Conservation (phyloP, 2,113 vertebrate genomes). For the Hippopotamus amphibius region DNA sequence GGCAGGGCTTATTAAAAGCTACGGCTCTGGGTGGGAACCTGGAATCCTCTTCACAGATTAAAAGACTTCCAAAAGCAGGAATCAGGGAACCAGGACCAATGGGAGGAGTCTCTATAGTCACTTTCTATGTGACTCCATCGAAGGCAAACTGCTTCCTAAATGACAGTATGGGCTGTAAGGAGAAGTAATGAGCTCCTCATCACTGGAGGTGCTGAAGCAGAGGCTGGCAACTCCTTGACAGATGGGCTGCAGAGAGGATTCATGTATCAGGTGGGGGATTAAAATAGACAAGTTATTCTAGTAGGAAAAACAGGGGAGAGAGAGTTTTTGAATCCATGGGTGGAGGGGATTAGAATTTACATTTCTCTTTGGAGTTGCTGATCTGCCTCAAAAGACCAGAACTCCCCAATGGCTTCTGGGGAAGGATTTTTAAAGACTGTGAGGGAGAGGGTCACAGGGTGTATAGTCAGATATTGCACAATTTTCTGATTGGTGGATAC, state of each 20-base stretch:
- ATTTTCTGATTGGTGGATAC: not conserved
- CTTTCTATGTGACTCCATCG: not conserved
- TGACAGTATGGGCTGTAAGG: not conserved
- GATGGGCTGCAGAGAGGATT: not conserved
- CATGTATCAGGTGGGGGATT: not conserved
- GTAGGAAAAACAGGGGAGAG: not conserved
- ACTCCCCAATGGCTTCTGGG: too few relatives aligned
- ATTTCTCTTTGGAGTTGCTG: not conserved
- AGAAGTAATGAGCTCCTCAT: not conserved
- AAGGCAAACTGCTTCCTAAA: not conserved
- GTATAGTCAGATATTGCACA: too few relatives aligned
- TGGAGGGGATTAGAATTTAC: not conserved
- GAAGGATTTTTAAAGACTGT: too few relatives aligned
- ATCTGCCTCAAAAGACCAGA: too few relatives aligned
- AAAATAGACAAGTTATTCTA: not conserved
- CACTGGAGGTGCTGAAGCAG: not conserved
- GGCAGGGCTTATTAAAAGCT: not conserved
- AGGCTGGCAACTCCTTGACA: not conserved
- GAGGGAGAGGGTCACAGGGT: too few relatives aligned
- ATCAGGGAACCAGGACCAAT: not conserved
- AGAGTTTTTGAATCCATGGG: not conserved
- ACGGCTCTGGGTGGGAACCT: not conserved
- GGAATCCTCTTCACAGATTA: not conserved
- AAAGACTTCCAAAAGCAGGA: not conserved
- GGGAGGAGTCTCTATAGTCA: not conserved